A percentile compares a stretch with the other conserved stretches of the same genome.
phyloP scores from a whole-genome alignment of 2,888 invertebrate species.

The Clunio marinus region DNA sequence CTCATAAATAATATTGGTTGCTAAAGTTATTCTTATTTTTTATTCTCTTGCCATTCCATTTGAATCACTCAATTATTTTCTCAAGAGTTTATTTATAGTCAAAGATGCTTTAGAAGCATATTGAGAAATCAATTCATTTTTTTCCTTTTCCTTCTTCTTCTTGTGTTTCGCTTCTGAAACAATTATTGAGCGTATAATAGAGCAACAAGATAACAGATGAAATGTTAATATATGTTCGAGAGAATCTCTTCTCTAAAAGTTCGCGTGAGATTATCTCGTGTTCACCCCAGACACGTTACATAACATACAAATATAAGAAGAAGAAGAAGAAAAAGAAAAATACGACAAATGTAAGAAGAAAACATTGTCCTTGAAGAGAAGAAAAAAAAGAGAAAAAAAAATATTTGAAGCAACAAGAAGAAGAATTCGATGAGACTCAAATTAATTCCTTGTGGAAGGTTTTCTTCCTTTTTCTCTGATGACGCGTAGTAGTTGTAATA shows the following conservation, averaged over 20 bases:
- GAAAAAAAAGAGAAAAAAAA: neutral
- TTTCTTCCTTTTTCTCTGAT: neutral
- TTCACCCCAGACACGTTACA: slow-evolving; percentile 36
- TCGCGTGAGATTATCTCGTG: slow-evolving; percentile 25
- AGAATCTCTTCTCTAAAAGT: neutral
- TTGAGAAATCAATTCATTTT: slow-evolving; percentile 19
- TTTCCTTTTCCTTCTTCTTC: neutral
- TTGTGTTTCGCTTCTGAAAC: neutral
- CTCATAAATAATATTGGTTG: neutral
- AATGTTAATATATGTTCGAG: slow-evolving; percentile 2
- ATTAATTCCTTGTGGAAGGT: neutral
- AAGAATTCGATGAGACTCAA: slow-evolving; percentile 13
- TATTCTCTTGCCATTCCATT: too few species aligned
- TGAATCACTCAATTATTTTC: too few species aligned
- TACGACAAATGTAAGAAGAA: too few species aligned
- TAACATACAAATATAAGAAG: slow-evolving; percentile 13
- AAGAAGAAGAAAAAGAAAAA: too few species aligned
- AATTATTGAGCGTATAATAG: slow-evolving; percentile 31
- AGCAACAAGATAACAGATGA: slow-evolving; percentile 25
- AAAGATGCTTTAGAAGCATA: neutral
- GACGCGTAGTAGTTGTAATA: neutral
- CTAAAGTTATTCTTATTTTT: neutral
- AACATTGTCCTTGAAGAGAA: slow-evolving; percentile 36
- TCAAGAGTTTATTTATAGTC: neutral
- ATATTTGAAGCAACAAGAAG: slow-evolving; percentile 6